Base-by-base conservation (phyloP, 2,888 invertebrate species). In the Euzetes globulus region DNA sequence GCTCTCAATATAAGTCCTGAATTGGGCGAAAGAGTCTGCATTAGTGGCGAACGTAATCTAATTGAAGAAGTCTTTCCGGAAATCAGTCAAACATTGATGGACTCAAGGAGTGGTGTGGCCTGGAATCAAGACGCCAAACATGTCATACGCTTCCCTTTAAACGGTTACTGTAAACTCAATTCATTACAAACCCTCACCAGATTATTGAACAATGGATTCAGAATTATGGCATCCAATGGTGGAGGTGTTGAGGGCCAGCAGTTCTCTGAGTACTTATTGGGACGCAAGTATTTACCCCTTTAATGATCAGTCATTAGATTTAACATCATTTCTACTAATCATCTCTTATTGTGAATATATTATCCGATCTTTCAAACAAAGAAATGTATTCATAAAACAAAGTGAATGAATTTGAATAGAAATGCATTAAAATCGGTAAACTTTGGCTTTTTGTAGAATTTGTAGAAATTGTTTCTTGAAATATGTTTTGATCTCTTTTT, bases 161-260 rank as follows among this genome's bases (percentile, higher is more conserved):
- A 92, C 83, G 92, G 92, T 79, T 92, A 91, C 83, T 92, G 91
- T 85, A 92, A 92, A 84, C 85, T 92, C 78, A 92, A 91, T 83
- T 91, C 91, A n/a, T 88, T 92, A 77, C 92, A 92, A 84, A 91
- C 91, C 77, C 88, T 92, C 80, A 90, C 91, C 78, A 87, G 91
- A 81, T 86, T 92, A 68, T 84, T 92, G 65, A 91, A 91, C 81
- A 87, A 89, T 77, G 89, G 89, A 72, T 92, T 92, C 83, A 86
- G 86, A 78, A 87, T 92, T 76, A 89, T 89, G 71, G 91, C 92
- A 33, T 91, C 91, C 81, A 91, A 90, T 80, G 92, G 92, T 0
- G 91, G 91, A 25, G 91, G 91, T 4, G 91, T 92, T 50, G 92
- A 92, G 81, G 91, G 91, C 6, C 92, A 92, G 81, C 92, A 92